phyloP scores from a whole-genome alignment of 1,140 invertebrate genomes.

The Doryteuthis pealeii region DNA sequence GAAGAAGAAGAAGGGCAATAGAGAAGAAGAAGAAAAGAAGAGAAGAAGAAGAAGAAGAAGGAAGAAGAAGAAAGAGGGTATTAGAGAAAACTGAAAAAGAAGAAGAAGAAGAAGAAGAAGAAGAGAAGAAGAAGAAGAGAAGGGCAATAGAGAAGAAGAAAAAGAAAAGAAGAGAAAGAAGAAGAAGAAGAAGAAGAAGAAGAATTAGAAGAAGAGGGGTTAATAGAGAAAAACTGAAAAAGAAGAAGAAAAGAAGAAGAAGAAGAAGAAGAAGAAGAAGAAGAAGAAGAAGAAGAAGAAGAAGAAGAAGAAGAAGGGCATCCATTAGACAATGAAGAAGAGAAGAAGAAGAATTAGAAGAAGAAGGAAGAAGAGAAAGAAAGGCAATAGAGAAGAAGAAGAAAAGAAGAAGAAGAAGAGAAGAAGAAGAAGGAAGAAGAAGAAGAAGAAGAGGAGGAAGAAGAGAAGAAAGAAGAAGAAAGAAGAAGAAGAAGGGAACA shows the following conservation, averaged over 20 bases:
- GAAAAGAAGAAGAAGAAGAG: not conserved
- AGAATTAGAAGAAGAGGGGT: too few relatives aligned
- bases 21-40: not conserved
- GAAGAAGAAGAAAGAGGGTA: not conserved
- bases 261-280: not conserved
- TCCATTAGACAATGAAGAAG: conserved; percentile 6
- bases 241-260: not conserved
- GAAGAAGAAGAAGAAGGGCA: not conserved
- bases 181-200: too few relatives aligned
- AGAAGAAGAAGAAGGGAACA: not conserved
- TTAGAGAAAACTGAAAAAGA: not conserved
- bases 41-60: conserved; percentile 11
- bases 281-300: not conserved
- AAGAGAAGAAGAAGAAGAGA: too few relatives aligned
- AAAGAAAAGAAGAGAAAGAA: too few relatives aligned
- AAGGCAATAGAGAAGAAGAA: too few relatives aligned
- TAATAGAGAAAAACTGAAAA: too few relatives aligned
- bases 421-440: not conserved
- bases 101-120: not conserved
- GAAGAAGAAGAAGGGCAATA: too few relatives aligned
- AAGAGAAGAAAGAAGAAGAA: not conserved
- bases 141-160: too few relatives aligned
- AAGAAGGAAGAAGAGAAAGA: too few relatives aligned
- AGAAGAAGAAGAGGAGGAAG: conserved; percentile 2
- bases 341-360: too few relatives aligned